Percentiles rank a stretch among this genome's conserved stretches.
These are phyloP conservation scores for Lepidurus arcticus DNA, from an alignment of 1,140 invertebrate genomes.

Conservation along the genomic window DNA sequence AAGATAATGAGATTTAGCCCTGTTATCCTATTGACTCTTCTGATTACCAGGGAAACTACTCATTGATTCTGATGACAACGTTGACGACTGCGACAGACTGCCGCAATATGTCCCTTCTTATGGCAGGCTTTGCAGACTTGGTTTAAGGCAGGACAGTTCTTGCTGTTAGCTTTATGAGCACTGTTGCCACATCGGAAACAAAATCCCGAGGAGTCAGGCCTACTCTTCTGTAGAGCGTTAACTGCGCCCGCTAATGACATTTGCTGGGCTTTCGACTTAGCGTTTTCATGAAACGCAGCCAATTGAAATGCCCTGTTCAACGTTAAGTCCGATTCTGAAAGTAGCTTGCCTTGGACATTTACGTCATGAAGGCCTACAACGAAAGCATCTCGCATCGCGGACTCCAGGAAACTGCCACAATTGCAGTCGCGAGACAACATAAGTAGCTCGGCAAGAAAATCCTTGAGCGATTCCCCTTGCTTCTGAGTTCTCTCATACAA, in stretches of 20 bases:
- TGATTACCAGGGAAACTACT: no score
- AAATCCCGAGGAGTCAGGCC: no score
- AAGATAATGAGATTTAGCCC: no score
- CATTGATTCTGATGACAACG: no score
- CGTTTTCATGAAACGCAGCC: conserved; percentile 25
- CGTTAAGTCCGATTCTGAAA: background rate
- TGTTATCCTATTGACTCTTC: no score
- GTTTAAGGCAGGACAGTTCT: conserved; percentile 13
- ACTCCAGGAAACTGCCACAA: conserved; percentile 35
- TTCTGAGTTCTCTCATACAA: conserved; percentile 37
- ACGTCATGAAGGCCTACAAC: conserved; percentile 34
- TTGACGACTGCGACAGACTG: conserved; percentile 6
- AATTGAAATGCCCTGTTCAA: conserved; percentile 10
- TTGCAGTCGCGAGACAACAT: conserved; percentile 37
- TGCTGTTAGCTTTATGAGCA: background rate
- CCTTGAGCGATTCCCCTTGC: conserved; percentile 33
- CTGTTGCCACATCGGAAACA: conserved; percentile 32
- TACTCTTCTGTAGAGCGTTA: no score
- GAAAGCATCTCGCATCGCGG: conserved; percentile 36
- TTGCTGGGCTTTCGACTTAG: no score
- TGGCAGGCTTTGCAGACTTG: conserved; percentile 27
- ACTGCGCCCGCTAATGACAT: no score
- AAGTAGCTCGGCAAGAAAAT: conserved; percentile 37
- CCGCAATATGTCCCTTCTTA: conserved; percentile 31
- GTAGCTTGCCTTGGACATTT: conserved; percentile 1